phyloP scores from a whole-genome alignment of 1,140 invertebrate species.

The Hylaeus volcanicus region DNA sequence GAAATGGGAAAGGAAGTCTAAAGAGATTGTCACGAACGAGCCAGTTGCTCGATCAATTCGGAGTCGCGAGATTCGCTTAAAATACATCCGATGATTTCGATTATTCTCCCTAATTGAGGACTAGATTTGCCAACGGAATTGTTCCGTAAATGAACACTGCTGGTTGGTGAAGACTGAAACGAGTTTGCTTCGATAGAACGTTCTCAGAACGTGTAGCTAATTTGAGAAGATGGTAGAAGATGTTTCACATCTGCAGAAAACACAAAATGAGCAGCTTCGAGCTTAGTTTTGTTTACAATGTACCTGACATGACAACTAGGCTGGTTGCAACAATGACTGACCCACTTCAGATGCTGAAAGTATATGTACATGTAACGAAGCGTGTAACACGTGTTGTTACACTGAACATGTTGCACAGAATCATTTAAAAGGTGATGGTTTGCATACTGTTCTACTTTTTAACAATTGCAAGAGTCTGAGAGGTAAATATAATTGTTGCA shows the following conservation, averaged over 20 bases:
- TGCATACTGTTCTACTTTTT: too few species aligned
- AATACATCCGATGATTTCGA: constrained; percentile 5
- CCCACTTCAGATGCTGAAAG: background rate
- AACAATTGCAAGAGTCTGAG: too few species aligned
- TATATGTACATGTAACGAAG: background rate
- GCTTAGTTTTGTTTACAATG: background rate
- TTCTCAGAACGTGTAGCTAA: background rate
- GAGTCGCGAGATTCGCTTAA: constrained; percentile 2
- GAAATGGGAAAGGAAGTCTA: background rate
- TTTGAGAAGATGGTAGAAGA: too few species aligned
- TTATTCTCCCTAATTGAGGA: background rate
- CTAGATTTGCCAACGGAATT: background rate
- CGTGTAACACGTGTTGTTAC: too few species aligned
- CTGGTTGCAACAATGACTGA: background rate
- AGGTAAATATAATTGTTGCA: too few species aligned
- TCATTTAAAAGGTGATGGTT: too few species aligned
- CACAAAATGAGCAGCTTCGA: background rate
- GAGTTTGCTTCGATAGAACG: background rate
- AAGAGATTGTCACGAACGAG: background rate
- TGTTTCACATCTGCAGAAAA: too few species aligned
- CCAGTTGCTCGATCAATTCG: background rate
- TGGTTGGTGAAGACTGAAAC: too few species aligned
- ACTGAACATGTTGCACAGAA: too few species aligned
- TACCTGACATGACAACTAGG: background rate
- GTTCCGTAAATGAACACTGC: background rate